Percentiles rank a stretch among this genome's conserved stretches.
phyloP scores from a whole-genome alignment of 2,113 vertebrate species.

The Eonycteris spelaea region DNA sequence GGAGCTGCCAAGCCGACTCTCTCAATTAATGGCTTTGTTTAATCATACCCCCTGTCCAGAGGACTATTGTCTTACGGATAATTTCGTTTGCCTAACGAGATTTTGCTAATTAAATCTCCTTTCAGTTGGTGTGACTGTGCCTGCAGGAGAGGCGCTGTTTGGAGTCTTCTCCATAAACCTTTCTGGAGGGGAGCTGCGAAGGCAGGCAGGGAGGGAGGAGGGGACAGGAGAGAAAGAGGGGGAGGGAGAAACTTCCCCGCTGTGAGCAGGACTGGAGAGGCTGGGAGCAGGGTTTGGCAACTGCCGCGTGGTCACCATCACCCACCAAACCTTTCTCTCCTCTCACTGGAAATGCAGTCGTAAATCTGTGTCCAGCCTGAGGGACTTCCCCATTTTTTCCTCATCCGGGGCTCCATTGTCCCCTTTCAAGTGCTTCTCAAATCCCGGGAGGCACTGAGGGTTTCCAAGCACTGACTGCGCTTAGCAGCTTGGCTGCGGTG shows the following conservation, averaged over 20 bases:
- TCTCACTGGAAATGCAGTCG: not conserved
- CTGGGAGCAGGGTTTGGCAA: not conserved
- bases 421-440: not conserved
- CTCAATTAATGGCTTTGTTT: slow-evolving; percentile 87
- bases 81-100: slow-evolving; percentile 99
- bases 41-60: slow-evolving; percentile 91
- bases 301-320: not conserved
- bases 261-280: not conserved
- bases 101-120: slow-evolving; percentile 99
- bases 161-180: slow-evolving; percentile 90
- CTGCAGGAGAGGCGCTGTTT: slow-evolving; percentile 89
- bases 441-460: not conserved
- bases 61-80: slow-evolving; percentile 97
- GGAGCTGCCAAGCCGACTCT: slow-evolving; percentile 80
- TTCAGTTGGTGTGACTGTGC: slow-evolving; percentile 89
- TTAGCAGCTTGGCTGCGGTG: not conserved
- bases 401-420: not conserved
- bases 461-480: not conserved
- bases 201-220: not conserved
- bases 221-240: not conserved
- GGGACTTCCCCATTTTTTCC: not conserved
- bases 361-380: not conserved
- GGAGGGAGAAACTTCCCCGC: not conserved
- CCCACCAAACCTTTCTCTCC: not conserved
- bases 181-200: slow-evolving; percentile 73